Evolutionary conservation across 2,888 invertebrate species (phyloP).

Genomic region (Bombylius discolor): DNA sequence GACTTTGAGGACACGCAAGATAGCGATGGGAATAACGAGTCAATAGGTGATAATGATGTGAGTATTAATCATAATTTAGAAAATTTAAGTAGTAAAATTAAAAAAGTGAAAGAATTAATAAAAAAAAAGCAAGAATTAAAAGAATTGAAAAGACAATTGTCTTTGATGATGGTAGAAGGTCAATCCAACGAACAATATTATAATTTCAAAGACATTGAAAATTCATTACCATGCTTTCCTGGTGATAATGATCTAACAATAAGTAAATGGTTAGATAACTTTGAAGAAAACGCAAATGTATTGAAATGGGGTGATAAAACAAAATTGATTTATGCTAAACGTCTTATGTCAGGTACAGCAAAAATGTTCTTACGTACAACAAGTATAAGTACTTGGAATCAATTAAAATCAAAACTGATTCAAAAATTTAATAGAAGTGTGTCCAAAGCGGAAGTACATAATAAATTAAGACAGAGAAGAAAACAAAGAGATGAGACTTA

Average conservation of each 20-base stretch:
- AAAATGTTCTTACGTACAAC: neutral
- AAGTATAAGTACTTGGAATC: neutral
- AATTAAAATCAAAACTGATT: no score
- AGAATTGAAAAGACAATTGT: no score
- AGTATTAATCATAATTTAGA: no score
- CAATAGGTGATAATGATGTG: no score
- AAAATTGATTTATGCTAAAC: neutral
- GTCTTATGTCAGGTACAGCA: neutral
- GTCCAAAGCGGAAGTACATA: neutral
- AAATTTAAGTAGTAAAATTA: no score
- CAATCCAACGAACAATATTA: neutral
- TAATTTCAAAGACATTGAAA: neutral
- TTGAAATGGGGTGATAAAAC: neutral
- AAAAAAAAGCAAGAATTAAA: no score
- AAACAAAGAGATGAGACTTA: constrained; percentile 3
- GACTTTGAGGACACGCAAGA: no score
- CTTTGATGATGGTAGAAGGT: no score
- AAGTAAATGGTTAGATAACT: neutral
- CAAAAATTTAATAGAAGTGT: neutral
- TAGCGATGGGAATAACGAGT: no score
- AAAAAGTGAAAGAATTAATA: no score
- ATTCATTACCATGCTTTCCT: neutral
- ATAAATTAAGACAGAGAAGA: neutral
- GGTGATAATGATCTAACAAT: neutral
- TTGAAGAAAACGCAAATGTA: neutral